Conservation (phyloP, 2,113 vertebrate genomes). For the Leptobrachium leishanense region DNA sequence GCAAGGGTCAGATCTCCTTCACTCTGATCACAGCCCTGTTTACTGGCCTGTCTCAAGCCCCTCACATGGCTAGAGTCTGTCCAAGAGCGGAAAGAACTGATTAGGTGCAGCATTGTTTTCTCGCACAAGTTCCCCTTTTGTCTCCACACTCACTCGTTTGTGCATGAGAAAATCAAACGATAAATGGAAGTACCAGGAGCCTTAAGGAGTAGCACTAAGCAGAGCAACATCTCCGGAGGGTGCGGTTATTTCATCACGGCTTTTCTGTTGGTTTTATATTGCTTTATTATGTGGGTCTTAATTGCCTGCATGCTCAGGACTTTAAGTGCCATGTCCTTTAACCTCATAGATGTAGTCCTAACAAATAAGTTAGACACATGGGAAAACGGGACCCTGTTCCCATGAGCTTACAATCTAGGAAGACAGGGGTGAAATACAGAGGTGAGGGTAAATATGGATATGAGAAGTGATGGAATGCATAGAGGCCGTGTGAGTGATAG, state of each 20-base stretch:
- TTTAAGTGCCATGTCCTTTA: neutral
- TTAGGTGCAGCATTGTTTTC: slow-evolving; percentile 23
- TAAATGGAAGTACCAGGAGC: slow-evolving; percentile 28
- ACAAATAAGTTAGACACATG: no score
- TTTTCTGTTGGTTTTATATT: neutral
- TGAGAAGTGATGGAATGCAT: no score
- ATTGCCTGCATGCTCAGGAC: slow-evolving; percentile 1
- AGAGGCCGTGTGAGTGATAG: no score
- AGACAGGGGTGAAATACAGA: no score
- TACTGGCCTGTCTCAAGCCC: slow-evolving; percentile 7
- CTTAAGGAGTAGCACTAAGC: slow-evolving; percentile 30
- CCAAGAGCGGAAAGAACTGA: neutral
- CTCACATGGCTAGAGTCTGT: slow-evolving; percentile 35
- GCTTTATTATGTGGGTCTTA: neutral
- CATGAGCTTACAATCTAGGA: no score
- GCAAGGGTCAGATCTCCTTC: slow-evolving; percentile 15
- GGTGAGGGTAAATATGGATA: no score
- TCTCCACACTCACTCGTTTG: neutral
- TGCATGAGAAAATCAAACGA: slow-evolving; percentile 31
- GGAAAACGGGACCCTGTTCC: no score
- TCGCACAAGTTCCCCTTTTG: slow-evolving; percentile 13
- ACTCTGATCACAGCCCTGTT: slow-evolving; percentile 16
- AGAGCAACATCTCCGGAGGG: neutral
- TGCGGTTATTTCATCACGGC: no score
- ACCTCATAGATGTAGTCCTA: no score